These are phyloP conservation scores for Chalcosyrphus nemorum DNA, from an alignment of 2,888 invertebrate genomes.

Conservation along the genomic window DNA sequence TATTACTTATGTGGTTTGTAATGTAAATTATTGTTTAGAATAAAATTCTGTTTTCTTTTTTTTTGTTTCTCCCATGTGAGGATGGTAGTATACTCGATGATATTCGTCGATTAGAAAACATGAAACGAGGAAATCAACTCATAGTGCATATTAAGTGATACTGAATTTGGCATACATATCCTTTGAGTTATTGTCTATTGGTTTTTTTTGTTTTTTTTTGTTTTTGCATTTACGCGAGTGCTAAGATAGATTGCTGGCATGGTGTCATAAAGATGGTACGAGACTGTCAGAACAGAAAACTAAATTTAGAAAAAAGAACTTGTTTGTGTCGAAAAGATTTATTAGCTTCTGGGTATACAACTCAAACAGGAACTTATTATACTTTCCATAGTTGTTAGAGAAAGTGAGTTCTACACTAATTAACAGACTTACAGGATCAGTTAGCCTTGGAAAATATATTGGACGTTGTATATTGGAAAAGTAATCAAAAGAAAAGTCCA, in stretches of 20 bases:
- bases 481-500: no score
- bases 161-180: slow-evolving; percentile 65
- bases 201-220: no score
- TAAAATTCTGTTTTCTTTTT: slow-evolving; percentile 24
- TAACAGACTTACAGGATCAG: no score
- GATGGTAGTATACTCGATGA: slow-evolving; percentile 26
- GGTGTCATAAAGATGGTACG: slow-evolving; percentile 49
- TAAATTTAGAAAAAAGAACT: not conserved
- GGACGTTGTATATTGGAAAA: no score
- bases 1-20: slow-evolving; percentile 69
- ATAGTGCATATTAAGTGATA: slow-evolving; percentile 63
- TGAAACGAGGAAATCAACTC: slow-evolving; percentile 68
- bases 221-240: slow-evolving; percentile 36
- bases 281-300: not conserved
- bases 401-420: no score
- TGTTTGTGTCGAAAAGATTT: slow-evolving; percentile 5
- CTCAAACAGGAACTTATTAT: no score
- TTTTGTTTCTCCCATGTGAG: not conserved
- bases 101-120: slow-evolving; percentile 67
- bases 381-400: no score
- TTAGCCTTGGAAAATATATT: no score
- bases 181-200: slow-evolving; percentile 56
- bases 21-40: slow-evolving; percentile 68
- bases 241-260: slow-evolving; percentile 47
- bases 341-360: no score